phyloP scores from a whole-genome alignment of 2,797 vertebrate species.

The Gymnothorax reevesii region DNA sequence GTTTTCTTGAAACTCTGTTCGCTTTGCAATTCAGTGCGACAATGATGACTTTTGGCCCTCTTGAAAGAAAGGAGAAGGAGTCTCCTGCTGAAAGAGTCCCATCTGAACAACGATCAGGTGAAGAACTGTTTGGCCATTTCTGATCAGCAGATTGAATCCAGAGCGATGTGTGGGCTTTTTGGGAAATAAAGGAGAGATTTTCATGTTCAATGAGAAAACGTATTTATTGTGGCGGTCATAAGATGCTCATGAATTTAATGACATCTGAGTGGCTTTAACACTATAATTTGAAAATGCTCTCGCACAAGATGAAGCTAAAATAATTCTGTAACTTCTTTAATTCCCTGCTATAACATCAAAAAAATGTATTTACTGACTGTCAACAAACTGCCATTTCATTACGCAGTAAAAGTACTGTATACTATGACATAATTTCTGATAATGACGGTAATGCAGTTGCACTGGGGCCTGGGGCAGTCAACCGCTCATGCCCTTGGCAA shows the following conservation, averaged over 20 bases:
- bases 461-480: too few species aligned
- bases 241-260: conserved; percentile 60
- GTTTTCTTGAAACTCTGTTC: conserved; percentile 52
- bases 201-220: conserved; percentile 48
- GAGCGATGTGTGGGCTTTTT: conserved; percentile 64
- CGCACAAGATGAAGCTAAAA: too few species aligned
- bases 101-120: conserved; percentile 60
- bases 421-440: too few species aligned
- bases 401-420: too few species aligned
- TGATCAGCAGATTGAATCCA: conserved; percentile 71
- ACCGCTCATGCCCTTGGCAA: too few species aligned
- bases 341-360: too few species aligned
- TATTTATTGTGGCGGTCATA: conserved; percentile 51
- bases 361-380: too few species aligned
- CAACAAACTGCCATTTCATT: too few species aligned
- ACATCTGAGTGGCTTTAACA: too few species aligned
- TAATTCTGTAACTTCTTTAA: too few species aligned
- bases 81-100: conserved; percentile 50
- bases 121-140: conserved; percentile 59
- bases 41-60: conserved; percentile 58
- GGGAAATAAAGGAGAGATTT: conserved; percentile 56
- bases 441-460: too few species aligned
- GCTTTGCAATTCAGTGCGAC: conserved; percentile 64
- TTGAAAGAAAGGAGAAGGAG: conserved; percentile 54
- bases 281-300: too few species aligned